Conservation (phyloP, 2,113 vertebrate genomes). For the Haemorhous mexicanus region DNA sequence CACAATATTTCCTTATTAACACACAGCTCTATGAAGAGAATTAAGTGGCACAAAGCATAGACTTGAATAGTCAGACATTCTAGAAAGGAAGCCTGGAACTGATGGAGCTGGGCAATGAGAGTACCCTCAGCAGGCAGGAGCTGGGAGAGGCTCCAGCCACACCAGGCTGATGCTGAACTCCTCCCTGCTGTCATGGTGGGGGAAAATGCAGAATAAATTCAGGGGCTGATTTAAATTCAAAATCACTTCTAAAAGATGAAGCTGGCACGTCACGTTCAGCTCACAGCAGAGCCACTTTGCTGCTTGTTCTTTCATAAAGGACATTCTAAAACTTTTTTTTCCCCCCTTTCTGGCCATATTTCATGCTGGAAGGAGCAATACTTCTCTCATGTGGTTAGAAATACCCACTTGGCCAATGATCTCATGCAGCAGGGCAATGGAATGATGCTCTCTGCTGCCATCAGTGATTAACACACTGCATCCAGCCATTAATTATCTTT, state of each 20-base stretch:
- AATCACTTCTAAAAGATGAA: not conserved
- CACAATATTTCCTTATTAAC: not conserved
- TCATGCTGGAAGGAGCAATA: not conserved
- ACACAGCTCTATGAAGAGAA: not conserved
- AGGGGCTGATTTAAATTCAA: not conserved
- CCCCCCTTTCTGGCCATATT: not conserved
- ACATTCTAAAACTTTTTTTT: not conserved
- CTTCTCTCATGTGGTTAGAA: conserved; percentile 31
- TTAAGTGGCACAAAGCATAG: not conserved
- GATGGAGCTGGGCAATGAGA: not conserved
- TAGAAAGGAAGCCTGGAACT: not conserved
- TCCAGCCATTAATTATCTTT: not conserved
- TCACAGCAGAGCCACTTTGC: not conserved
- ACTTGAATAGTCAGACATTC: not conserved
- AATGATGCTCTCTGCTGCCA: conserved; percentile 2
- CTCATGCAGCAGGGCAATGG: not conserved
- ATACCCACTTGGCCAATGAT: conserved; percentile 11
- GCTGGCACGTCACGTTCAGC: not conserved
- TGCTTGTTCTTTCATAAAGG: not conserved
- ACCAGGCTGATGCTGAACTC: not conserved
- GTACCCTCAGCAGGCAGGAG: not conserved
- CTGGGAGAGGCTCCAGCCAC: not conserved
- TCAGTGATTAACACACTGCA: not conserved
- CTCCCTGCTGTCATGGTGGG: not conserved
- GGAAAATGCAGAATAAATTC: not conserved